Base-by-base conservation (phyloP, 2,888 invertebrate genomes). In the Stegophylla sp. region DNA sequence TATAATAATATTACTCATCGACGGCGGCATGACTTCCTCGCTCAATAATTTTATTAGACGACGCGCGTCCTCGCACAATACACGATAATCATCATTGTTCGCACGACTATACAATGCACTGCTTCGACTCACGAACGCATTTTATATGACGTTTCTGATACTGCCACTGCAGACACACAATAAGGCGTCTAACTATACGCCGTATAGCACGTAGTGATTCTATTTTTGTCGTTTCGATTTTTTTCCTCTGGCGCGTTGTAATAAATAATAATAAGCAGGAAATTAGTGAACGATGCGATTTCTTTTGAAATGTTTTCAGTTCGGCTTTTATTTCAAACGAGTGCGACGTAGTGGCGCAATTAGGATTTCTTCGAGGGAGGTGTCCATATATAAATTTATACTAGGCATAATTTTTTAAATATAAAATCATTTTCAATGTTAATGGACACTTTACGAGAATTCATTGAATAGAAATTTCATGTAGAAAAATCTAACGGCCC, bases 251-350 rank as follows among this genome's bases (percentile, higher is more conserved):
- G 15, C 9, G 17, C 51, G n/a, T 13, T 43, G 26, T 26, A 59
- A 15, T 59, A 4, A 51, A 17, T 4, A 0, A n/a, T n/a, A 1
- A n/a, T 10, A 20, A 20, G 7, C 28, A 13, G 61, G 73, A 45
- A 73, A 15, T n/a, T 20, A 28, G 20, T 10, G 15, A 23, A 41
- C 53, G 71, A 61, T 61, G 73, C 56, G 56, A 72, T 56, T 34
- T 9, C 1, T 69, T 69, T 69, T 4, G 10, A 20, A 48, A 48
- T 10, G 73, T 61, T 34, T 63, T 41, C 10, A 13, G 4, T 56
- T 63, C 13, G 61, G 15, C n/a, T 45, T 45, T 1, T 15, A 13
- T 20, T 28, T 28, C 4, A n/a, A 2, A 20, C 1, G 45, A 48
- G 48, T 3, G 12, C 17, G 13, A n/a, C 15, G 7, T 0, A 17